phyloP scores from a whole-genome alignment of 2,113 vertebrate species.

The Kobus ellipsiprymnus region DNA sequence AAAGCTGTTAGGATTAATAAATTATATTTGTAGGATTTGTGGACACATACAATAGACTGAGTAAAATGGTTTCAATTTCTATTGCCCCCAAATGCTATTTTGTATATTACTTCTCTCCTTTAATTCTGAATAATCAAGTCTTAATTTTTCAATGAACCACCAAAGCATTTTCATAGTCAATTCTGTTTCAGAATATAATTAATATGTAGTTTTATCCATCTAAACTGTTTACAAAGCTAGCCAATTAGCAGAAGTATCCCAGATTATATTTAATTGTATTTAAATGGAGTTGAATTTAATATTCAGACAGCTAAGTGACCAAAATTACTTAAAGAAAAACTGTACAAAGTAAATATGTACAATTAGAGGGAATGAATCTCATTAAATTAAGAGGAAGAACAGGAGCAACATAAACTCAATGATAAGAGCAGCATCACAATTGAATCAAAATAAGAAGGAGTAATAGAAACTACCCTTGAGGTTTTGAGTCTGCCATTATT shows the following conservation, averaged over 20 bases:
- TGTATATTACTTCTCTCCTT: neutral
- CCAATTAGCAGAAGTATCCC: neutral
- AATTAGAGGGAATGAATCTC: neutral
- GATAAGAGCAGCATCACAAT: neutral
- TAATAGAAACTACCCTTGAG: neutral
- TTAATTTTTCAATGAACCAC: neutral
- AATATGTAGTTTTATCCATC: neutral
- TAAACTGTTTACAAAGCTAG: neutral
- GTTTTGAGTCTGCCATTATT: neutral
- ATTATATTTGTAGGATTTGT: neutral
- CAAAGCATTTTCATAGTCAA: neutral
- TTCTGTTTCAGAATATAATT: constrained; percentile 25
- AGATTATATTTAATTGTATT: neutral
- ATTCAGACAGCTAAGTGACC: neutral
- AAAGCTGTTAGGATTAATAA: neutral
- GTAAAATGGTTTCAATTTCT: neutral
- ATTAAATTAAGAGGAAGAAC: neutral
- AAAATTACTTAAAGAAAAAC: neutral
- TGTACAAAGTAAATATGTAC: neutral
- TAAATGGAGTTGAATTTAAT: neutral
- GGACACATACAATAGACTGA: neutral
- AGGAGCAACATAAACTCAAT: neutral
- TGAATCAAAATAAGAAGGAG: neutral
- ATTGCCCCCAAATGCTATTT: neutral
- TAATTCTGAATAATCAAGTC: neutral